Evolutionary conservation across 2,888 invertebrate species (phyloP), one percentile per base, ranked within the genome.

Genomic region (Macrosiphum euphorbiae): DNA sequence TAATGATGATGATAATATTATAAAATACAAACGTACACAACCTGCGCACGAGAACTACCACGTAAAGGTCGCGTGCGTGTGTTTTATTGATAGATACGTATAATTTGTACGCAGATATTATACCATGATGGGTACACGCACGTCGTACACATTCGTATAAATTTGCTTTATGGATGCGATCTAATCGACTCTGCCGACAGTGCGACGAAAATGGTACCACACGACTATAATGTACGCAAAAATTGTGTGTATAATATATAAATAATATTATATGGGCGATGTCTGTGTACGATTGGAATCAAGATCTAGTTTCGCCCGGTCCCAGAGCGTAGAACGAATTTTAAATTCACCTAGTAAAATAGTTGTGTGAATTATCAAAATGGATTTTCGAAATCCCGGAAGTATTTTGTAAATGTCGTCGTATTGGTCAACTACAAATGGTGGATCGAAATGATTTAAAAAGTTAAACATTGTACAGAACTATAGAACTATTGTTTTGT

Each of bases 121-220:
- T 58, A 58, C 11, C n/a, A 61, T 10, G 61, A 61, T 89, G 20
- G 7, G 20, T 78, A 20, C 35, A 78, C 35, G n/a, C n/a, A 20
- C 50, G 2, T 50, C n/a, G 16, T 50, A 11, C 35, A 41, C 8
- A 41, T 85, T 58, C 85, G 20, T 84, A 58, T 55, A 78, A 50
- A 44, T 85, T 41, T 55, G 91, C 47, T 61, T 1, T 47, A 47
- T 50, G n/a, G 61, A 50, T 8, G 87, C 50, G 87, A 92, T 92
- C 41, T 92, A 92, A 87, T 92, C 61, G 87, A 47, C 41, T n/a
- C 41, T 52, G 78, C 24, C 7, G 88, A 55, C 35, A 11, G 24
- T 16, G 16, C 67, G 24, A 16, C 26, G 10, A 3, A 41, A 3
- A 50, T 1, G 0, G 10, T 24, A 50, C 28, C 13, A 0, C 28